These are phyloP conservation scores for Scomberomorus guttatus DNA, from an alignment of 2,797 vertebrate species.

Conservation along the genomic window DNA sequence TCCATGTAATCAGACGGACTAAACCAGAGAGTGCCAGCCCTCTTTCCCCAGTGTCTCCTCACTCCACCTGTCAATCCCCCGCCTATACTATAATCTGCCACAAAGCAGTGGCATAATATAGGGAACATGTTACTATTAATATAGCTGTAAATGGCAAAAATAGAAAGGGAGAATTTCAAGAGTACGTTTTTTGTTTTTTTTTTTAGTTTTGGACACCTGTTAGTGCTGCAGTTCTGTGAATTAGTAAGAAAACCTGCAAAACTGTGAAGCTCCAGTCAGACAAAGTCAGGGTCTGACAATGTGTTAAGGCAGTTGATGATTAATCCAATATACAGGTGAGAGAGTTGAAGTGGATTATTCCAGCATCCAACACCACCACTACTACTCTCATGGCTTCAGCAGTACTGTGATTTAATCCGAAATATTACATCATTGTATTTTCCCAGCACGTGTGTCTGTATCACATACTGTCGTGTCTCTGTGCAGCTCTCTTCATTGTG, in stretches of 20 bases:
- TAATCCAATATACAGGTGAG: neutral
- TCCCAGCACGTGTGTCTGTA: constrained; percentile 62
- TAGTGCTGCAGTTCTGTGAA: constrained; percentile 50
- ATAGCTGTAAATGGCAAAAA: constrained; percentile 49
- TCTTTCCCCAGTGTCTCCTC: neutral
- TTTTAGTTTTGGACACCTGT: constrained; percentile 54
- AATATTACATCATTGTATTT: constrained; percentile 40
- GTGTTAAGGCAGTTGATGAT: constrained; percentile 20
- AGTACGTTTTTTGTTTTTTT: constrained; percentile 52
- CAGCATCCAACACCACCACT: neutral
- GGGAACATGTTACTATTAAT: constrained; percentile 58
- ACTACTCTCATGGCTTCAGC: constrained; percentile 7
- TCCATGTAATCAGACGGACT: constrained; percentile 89
- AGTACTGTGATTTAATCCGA: constrained; percentile 16
- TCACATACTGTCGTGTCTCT: constrained; percentile 51
- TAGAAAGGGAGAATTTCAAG: constrained; percentile 15
- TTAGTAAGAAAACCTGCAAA: constrained; percentile 51
- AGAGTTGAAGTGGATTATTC: constrained; percentile 8
- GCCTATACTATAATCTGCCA: constrained; percentile 41
- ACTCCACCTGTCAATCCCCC: neutral
- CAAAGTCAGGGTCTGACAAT: neutral
- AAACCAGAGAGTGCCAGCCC: constrained; percentile 1
- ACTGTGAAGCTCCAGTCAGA: constrained; percentile 50
- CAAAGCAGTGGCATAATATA: constrained; percentile 36
- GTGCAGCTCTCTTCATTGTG: constrained; percentile 65